These are phyloP conservation scores for Rhabditoides inermis DNA, from an alignment of 2,888 invertebrate species.

Conservation along the genomic window DNA sequence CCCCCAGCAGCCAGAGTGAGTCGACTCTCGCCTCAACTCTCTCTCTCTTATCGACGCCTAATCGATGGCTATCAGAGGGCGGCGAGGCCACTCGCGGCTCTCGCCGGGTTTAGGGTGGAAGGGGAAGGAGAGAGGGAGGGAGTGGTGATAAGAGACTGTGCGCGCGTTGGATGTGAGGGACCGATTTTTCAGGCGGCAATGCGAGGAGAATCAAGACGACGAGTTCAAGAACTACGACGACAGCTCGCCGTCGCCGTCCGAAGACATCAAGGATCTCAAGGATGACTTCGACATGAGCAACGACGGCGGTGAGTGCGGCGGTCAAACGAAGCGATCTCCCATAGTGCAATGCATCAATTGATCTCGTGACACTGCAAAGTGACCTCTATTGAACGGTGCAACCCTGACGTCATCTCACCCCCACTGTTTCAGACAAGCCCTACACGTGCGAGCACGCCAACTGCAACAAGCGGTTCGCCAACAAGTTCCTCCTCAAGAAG, in stretches of 20 bases:
- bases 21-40: background rate
- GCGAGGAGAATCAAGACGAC: constrained; percentile 6
- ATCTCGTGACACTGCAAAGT: no score
- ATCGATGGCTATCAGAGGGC: constrained; percentile 3
- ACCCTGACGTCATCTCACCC: no score
- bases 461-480: constrained; percentile 49
- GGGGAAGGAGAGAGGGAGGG: no score
- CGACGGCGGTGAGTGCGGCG: constrained; percentile 6
- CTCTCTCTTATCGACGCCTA: background rate
- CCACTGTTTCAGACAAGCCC: constrained; percentile 40
- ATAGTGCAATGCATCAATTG: no score
- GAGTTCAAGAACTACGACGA: constrained; percentile 12
- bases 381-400: no score
- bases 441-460: constrained; percentile 43
- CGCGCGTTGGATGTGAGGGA: no score
- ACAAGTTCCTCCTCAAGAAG: constrained; percentile 52
- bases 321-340: constrained; percentile 2
- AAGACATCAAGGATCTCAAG: constrained; percentile 14
- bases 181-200: no score
- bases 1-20: no score
- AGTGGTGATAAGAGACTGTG: no score
- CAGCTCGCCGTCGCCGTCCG: constrained; percentile 13
- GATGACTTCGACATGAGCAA: constrained; percentile 8
- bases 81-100: background rate
- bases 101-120: no score